These are phyloP conservation scores for Chloroceryle aenea DNA, from an alignment of 2,113 vertebrate species.

Conservation along the genomic window DNA sequence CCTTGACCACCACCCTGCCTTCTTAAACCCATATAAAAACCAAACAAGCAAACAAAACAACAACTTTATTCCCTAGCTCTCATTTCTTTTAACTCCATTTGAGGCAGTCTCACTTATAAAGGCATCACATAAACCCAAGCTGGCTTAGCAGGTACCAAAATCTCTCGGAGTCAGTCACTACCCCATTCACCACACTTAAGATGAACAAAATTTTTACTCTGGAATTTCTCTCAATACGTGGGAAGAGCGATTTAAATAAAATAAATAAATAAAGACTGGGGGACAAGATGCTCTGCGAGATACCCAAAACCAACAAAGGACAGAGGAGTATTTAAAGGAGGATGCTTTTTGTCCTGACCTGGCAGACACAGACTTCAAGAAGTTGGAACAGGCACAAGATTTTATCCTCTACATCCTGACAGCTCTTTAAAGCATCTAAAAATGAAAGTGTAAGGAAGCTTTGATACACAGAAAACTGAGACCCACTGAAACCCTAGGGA, in stretches of 20 bases:
- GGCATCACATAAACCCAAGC: background rate
- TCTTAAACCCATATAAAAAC: background rate
- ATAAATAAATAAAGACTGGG: background rate
- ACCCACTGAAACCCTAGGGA: background rate
- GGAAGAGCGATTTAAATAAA: background rate
- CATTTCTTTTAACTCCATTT: background rate
- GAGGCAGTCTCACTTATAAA: background rate
- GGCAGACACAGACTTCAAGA: conserved; percentile 4
- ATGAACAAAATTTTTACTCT: background rate
- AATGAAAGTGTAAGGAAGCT: background rate
- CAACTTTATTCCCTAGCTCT: background rate
- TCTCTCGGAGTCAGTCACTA: background rate
- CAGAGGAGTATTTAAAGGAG: conserved; percentile 23
- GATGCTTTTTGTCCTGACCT: conserved; percentile 40
- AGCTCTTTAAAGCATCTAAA: background rate
- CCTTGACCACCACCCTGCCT: background rate
- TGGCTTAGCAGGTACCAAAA: background rate
- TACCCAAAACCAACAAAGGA: conserved; percentile 11
- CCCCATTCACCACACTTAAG: background rate
- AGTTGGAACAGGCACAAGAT: background rate
- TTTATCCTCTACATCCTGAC: background rate
- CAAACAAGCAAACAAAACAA: background rate
- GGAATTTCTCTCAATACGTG: background rate
- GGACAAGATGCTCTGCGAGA: background rate
- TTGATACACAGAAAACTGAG: background rate